Conservation (phyloP, 2,113 vertebrate species). For the Seriola dumerili region DNA sequence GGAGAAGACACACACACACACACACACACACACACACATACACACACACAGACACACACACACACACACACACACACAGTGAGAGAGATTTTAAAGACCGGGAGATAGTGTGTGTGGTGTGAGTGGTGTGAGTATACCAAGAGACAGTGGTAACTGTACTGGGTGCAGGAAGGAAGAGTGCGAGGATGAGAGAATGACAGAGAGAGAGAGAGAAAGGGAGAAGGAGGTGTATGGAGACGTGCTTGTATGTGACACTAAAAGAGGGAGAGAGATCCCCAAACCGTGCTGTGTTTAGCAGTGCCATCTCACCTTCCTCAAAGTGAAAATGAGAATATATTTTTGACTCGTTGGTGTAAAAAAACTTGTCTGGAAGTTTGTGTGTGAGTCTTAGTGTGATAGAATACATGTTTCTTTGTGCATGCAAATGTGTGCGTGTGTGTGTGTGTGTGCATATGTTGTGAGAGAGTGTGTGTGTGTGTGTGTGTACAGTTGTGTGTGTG, state of each 20-base stretch:
- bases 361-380: slow-evolving; percentile 44
- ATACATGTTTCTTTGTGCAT: slow-evolving; percentile 5
- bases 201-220: slow-evolving; percentile 59
- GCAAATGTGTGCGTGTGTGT: not conserved
- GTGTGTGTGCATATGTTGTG: not conserved
- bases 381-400: slow-evolving; percentile 24
- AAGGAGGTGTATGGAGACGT: slow-evolving; percentile 46
- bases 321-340: slow-evolving; percentile 82
- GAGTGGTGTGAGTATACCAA: not conserved
- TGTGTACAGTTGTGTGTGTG: not conserved
- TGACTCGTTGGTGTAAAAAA: slow-evolving; percentile 52
- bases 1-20: slow-evolving; percentile 33
- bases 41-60: slow-evolving; percentile 10
- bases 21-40: slow-evolving; percentile 1
- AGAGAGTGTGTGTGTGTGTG: not conserved
- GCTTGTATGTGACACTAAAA: slow-evolving; percentile 50
- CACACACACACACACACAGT: not conserved
- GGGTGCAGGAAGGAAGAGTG: slow-evolving; percentile 17
- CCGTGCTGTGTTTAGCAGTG: slow-evolving; percentile 67
- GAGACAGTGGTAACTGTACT: slow-evolving; percentile 24
- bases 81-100: slow-evolving; percentile 47
- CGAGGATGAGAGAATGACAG: slow-evolving; percentile 42
- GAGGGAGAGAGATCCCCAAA: slow-evolving; percentile 47
- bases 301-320: slow-evolving; percentile 69
- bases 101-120: slow-evolving; percentile 10